Evolutionary conservation across 2,888 invertebrate genomes (phyloP).

Genomic region (Euspilapteryx auroguttella): DNA sequence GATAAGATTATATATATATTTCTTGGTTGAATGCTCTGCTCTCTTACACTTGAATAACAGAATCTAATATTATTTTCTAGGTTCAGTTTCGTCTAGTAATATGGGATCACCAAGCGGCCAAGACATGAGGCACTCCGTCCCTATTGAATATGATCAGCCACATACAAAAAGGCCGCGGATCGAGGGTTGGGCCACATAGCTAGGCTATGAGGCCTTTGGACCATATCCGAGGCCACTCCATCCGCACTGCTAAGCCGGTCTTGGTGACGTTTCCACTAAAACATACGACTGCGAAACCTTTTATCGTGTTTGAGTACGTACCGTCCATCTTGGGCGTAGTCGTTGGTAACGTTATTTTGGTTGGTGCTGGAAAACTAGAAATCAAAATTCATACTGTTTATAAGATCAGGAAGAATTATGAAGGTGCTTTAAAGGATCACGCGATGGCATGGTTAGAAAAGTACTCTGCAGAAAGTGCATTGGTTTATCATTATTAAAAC

Average conservation of each 20-base stretch:
- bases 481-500: too few relatives aligned
- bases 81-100: slow-evolving; percentile 84
- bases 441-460: slow-evolving; percentile 3
- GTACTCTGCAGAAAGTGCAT: too few relatives aligned
- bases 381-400: background rate
- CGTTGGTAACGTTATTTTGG: too few relatives aligned
- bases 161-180: slow-evolving; percentile 85
- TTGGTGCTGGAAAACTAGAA: slow-evolving; percentile 3
- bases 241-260: slow-evolving; percentile 42
- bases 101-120: slow-evolving; percentile 72
- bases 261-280: background rate
- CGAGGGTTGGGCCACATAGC: slow-evolving; percentile 93
- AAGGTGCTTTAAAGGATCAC: slow-evolving; percentile 2
- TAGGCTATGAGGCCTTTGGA: slow-evolving; percentile 54
- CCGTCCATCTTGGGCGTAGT: slow-evolving; percentile 3
- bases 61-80: too few relatives aligned
- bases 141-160: slow-evolving; percentile 58
- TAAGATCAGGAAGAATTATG: too few relatives aligned
- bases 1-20: too few relatives aligned
- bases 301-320: slow-evolving; percentile 21
- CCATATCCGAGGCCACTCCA: slow-evolving; percentile 50
- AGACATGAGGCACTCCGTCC: slow-evolving; percentile 48
- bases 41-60: too few relatives aligned
- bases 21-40: too few relatives aligned
- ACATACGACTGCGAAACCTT: background rate